Evolutionary conservation across 2,113 vertebrate species (phyloP).

Genomic region (Laticauda laticaudata): DNA sequence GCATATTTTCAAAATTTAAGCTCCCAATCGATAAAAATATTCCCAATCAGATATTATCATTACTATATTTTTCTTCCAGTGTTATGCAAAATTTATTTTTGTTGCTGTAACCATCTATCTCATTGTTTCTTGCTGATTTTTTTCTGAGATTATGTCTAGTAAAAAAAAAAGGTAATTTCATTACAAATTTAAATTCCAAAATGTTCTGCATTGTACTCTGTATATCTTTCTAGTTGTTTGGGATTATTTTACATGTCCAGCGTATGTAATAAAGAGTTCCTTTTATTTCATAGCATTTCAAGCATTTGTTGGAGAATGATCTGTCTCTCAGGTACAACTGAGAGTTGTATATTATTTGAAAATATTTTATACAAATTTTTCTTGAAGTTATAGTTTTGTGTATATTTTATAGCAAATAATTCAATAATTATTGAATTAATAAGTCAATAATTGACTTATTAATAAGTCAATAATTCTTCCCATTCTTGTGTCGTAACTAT

Average conservation of each 20-base stretch:
- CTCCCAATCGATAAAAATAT: neutral
- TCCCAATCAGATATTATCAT: neutral
- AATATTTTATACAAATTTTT: neutral
- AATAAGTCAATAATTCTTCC: neutral
- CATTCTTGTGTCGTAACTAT: neutral
- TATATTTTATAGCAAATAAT: neutral
- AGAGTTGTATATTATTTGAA: neutral
- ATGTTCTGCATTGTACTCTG: neutral
- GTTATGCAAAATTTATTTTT: neutral
- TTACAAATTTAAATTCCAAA: neutral
- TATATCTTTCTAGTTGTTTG: neutral
- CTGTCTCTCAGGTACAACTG: neutral
- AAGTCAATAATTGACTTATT: too few relatives aligned
- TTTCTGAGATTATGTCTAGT: neutral
- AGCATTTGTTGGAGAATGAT: neutral
- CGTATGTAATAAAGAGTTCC: neutral
- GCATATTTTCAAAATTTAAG: neutral
- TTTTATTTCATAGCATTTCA: neutral
- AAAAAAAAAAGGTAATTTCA: neutral
- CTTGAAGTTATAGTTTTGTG: neutral
- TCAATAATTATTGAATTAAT: too few relatives aligned
- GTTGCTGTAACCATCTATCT: neutral
- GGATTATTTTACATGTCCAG: neutral
- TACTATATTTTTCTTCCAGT: neutral
- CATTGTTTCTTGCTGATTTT: neutral